Evolutionary conservation across 2,888 invertebrate genomes (phyloP).

Genomic region (Tipula vernalis): DNA sequence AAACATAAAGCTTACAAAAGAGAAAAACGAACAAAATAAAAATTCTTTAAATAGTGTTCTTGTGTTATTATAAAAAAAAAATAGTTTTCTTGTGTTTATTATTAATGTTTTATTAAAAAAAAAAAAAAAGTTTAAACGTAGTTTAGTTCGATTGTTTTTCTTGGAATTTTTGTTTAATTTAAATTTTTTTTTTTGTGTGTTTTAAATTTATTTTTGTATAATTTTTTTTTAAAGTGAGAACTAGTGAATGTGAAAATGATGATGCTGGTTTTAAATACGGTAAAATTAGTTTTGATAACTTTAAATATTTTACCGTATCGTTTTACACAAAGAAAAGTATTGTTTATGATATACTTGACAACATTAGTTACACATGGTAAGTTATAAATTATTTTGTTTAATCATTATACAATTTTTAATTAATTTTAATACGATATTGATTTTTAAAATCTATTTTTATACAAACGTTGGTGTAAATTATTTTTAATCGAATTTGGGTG

Average conservation of each 20-base stretch:
- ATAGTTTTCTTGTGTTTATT: background rate
- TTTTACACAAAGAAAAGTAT: slow-evolving; percentile 34
- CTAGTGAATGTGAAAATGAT: slow-evolving; percentile 10
- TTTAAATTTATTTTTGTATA: background rate
- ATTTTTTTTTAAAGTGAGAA: background rate
- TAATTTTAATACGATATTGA: background rate
- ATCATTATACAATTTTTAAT: background rate
- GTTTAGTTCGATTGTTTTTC: background rate
- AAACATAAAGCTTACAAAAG: background rate
- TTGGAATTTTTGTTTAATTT: background rate
- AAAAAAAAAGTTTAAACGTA: background rate
- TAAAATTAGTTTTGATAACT: slow-evolving; percentile 34
- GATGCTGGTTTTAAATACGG: slow-evolving; percentile 34
- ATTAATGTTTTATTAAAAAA: background rate
- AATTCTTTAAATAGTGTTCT: background rate
- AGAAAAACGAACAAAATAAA: background rate
- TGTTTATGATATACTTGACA: slow-evolving; percentile 35
- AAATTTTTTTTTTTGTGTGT: background rate
- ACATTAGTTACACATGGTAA: slow-evolving; percentile 36
- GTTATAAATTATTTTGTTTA: slow-evolving; percentile 14
- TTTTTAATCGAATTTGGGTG: too few species aligned
- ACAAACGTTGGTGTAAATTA: too few species aligned
- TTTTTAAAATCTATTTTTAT: too few species aligned
- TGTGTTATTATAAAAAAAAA: background rate
- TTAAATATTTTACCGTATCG: slow-evolving; percentile 36